phyloP scores from a whole-genome alignment of 2,888 invertebrate species.

The Polyploca ridens region DNA sequence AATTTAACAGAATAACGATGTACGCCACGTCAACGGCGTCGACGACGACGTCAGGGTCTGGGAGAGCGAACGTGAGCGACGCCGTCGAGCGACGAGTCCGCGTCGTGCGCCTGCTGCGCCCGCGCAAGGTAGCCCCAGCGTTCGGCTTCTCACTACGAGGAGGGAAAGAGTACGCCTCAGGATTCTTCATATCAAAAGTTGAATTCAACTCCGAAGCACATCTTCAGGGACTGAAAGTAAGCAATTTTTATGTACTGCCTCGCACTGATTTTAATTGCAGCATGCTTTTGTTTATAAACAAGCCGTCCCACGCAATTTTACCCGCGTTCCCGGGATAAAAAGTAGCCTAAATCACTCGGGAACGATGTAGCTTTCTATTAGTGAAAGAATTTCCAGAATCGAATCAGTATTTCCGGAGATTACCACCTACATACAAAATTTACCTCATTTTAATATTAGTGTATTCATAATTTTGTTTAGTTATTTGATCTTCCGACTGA shows the following conservation, averaged over 20 bases:
- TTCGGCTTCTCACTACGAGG: slow-evolving; percentile 94
- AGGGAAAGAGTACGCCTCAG: slow-evolving; percentile 95
- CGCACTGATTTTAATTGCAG: too few species aligned
- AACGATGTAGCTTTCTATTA: too few species aligned
- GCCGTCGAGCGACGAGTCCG: slow-evolving; percentile 69
- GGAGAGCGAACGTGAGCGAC: slow-evolving; percentile 51
- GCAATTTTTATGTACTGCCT: slow-evolving; percentile 29
- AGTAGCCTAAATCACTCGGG: too few species aligned
- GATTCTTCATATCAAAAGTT: slow-evolving; percentile 95
- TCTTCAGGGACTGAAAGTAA: slow-evolving; percentile 93
- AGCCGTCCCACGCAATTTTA: too few species aligned
- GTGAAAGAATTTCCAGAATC: too few species aligned
- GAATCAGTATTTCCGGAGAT: too few species aligned
- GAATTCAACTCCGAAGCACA: slow-evolving; percentile 95
- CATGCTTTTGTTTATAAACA: too few species aligned
- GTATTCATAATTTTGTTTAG: too few species aligned
- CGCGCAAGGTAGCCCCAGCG: slow-evolving; percentile 82
- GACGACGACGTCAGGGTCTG: slow-evolving; percentile 72
- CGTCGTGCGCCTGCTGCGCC: slow-evolving; percentile 71
- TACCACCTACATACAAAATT: too few species aligned
- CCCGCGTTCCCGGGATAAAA: too few species aligned
- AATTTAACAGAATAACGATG: slow-evolving; percentile 57
- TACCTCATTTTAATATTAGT: too few species aligned
- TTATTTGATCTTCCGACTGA: too few species aligned
- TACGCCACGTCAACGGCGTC: slow-evolving; percentile 72